phyloP scores from a whole-genome alignment of 2,113 vertebrate genomes.

The Corythoichthys intestinalis region DNA sequence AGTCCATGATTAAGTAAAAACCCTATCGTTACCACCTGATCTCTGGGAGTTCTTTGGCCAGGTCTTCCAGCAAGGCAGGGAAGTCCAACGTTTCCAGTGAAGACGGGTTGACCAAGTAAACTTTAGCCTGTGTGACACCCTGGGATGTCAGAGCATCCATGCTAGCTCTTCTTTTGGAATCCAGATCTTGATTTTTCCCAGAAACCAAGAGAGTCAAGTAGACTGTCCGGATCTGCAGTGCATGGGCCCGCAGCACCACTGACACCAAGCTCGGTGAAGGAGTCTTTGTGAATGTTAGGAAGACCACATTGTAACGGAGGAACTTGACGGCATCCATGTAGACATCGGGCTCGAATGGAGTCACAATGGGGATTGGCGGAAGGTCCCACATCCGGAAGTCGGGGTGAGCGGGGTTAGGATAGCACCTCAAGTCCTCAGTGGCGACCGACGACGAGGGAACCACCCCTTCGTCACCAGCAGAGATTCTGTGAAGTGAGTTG shows the following conservation, averaged over 20 bases:
- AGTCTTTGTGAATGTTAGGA: slow-evolving; percentile 54
- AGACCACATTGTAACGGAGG: slow-evolving; percentile 61
- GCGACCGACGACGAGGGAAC: slow-evolving; percentile 21
- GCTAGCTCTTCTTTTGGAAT: slow-evolving; percentile 47
- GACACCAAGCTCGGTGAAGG: slow-evolving; percentile 38
- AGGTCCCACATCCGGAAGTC: slow-evolving; percentile 72
- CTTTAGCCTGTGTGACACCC: slow-evolving; percentile 55
- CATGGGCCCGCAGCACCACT: slow-evolving; percentile 55
- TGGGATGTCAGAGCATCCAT: slow-evolving; percentile 53
- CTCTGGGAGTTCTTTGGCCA: slow-evolving; percentile 64
- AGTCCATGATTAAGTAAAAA: no score
- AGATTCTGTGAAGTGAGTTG: slow-evolving; percentile 64
- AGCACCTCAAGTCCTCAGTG: slow-evolving; percentile 50
- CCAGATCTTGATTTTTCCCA: slow-evolving; percentile 43
- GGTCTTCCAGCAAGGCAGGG: slow-evolving; percentile 54
- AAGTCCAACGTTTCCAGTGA: slow-evolving; percentile 63
- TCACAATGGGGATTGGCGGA: slow-evolving; percentile 36
- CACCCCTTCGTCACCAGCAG: slow-evolving; percentile 53
- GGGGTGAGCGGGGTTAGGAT: slow-evolving; percentile 59
- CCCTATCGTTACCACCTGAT: slow-evolving; percentile 30
- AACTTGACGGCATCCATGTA: slow-evolving; percentile 62
- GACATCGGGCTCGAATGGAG: slow-evolving; percentile 48
- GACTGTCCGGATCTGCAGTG: slow-evolving; percentile 50
- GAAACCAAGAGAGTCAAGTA: slow-evolving; percentile 61
- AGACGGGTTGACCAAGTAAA: slow-evolving; percentile 55